Evolutionary conservation across 1,140 invertebrate species (phyloP), one percentile per base, ranked within the genome.

Genomic region (Tetranychus urticae): DNA sequence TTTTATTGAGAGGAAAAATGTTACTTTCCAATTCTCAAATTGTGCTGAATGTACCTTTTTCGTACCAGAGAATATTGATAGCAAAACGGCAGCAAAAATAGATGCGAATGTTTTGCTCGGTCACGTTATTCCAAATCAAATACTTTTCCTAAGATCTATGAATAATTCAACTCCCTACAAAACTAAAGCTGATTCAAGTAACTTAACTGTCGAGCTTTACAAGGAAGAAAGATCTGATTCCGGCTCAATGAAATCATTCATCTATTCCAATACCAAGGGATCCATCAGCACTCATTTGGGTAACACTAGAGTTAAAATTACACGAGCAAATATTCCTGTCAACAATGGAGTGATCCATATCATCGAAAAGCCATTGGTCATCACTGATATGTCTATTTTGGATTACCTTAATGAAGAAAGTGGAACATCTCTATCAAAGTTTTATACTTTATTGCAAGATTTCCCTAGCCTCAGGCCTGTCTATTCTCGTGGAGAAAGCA

Each of bases 321-420:
- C 89, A 1, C 81, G 82, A 70, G 82, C 82, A n/a, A 91, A 93
- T 72, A 91, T 93, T 65, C 88, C 88, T 0, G 85, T 92, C 4
- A 81, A 80, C 68, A 92, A 92, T 69, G 88, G 89, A 10, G 88
- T 92, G 0, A 81, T 92, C 2, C 89, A 93, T 75, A 77, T 93
- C 35, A 92, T 92, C 66, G 83, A 86, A 63, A 79, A 85, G 63
- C 88, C 88, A 0, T 74, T 93, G 1, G 88, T 91, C 82, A 81
- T 91, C 46, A 83, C 90, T 37, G 86, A 90, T 67, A 82, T 81
- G 12, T 84, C 82, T 4, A 81, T 91, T 50, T 80, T 80, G 63
- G 80, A 90, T 67, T 87, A 90, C 67, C 77, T 80, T 45, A 59
- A 64, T 8, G 59, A 66, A 12, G 36, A 39, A 46, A 35, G 35